A percentile compares a stretch with the other conserved stretches of the same genome.
Conservation (phyloP, 2,113 vertebrate species). For the Murina feae region DNA sequence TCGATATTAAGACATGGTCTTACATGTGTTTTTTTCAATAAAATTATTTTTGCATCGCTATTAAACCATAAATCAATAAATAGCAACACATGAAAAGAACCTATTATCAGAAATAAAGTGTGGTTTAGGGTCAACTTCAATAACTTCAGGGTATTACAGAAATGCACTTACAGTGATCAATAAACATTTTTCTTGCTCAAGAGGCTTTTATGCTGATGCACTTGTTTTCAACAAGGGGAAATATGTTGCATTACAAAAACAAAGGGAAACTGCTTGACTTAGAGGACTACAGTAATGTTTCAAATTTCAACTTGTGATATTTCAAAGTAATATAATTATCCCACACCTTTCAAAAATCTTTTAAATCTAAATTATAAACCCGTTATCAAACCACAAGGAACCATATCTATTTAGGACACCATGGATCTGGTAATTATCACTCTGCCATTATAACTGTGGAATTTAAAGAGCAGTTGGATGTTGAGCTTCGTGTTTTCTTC, state of each 20-base stretch:
- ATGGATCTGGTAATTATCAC: not conserved
- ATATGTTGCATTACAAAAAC: conserved; percentile 11
- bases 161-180: conserved; percentile 47
- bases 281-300: not conserved
- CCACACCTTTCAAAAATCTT: conserved; percentile 23
- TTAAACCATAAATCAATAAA: conserved; percentile 41
- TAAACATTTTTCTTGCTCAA: conserved; percentile 48
- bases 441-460: not conserved
- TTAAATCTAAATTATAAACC: conserved; percentile 40
- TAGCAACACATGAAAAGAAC: conserved; percentile 30
- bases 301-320: not conserved
- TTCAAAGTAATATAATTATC: not conserved
- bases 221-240: conserved; percentile 29
- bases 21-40: not conserved
- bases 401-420: not conserved
- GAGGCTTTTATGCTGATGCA: conserved; percentile 45
- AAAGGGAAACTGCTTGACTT: conserved; percentile 3
- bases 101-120: conserved; percentile 21
- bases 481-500: conserved; percentile 12
- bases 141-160: conserved; percentile 34
- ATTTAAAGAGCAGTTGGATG: not conserved
- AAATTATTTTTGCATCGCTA: conserved; percentile 21
- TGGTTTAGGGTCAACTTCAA: conserved; percentile 53
- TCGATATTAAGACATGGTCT: not conserved
- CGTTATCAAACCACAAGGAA: conserved; percentile 31